Conservation (phyloP, 2,797 vertebrate genomes). For the Lycodopsis pacificus region DNA sequence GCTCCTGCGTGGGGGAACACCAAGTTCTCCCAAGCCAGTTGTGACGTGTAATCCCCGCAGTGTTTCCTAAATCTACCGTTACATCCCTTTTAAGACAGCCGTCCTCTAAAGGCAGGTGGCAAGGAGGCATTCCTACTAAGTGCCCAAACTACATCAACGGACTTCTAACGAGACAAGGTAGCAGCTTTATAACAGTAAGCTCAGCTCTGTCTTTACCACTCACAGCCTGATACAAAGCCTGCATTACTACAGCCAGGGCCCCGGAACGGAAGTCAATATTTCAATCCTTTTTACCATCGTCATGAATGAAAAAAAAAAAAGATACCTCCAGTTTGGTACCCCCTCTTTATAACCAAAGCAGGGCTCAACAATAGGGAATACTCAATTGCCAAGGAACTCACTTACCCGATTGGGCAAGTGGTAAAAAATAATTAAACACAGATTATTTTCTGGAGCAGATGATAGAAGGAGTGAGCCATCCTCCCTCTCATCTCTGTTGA, state of each 20-base stretch:
- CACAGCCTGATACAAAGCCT: constrained; percentile 18
- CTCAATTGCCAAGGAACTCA: too few relatives aligned
- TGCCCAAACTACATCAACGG: constrained; percentile 3
- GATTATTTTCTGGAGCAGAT: background rate
- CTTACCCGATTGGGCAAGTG: background rate
- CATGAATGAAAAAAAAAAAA: constrained; percentile 30
- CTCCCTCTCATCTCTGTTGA: background rate
- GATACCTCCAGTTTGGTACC: constrained; percentile 16
- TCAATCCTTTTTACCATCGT: constrained; percentile 12
- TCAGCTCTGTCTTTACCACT: constrained; percentile 29
- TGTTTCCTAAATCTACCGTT: constrained; percentile 28
- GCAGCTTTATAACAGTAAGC: constrained; percentile 21
- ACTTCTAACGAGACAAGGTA: background rate
- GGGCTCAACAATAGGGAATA: too few relatives aligned
- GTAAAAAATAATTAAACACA: background rate
- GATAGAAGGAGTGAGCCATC: background rate
- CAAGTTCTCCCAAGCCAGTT: constrained; percentile 4
- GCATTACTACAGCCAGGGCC: constrained; percentile 13
- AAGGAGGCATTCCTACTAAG: background rate
- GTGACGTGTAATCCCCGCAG: constrained; percentile 13
- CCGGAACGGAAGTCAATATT: constrained; percentile 1
- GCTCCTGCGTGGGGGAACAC: constrained; percentile 4
- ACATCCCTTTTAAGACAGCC: constrained; percentile 22
- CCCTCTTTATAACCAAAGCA: background rate
- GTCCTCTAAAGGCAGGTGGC: background rate